phyloP scores from a whole-genome alignment of 2,113 vertebrate genomes.

The Sphyrna mokarran region DNA sequence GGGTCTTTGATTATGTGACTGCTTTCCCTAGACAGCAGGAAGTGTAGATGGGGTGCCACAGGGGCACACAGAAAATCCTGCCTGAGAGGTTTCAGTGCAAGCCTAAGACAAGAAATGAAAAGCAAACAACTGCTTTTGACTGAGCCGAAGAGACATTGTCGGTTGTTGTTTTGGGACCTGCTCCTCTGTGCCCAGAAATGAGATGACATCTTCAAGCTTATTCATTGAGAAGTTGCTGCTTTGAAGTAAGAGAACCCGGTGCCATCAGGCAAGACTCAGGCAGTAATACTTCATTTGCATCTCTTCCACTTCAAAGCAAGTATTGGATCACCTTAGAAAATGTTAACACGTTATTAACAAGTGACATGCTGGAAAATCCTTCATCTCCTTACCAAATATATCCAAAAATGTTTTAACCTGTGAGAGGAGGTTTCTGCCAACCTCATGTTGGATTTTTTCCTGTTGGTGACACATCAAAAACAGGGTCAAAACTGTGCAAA shows the following conservation, averaged over 20 bases:
- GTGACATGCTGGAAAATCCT: not conserved
- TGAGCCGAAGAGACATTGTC: not conserved
- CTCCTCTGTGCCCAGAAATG: not conserved
- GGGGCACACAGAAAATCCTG: too few species aligned
- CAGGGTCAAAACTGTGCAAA: not conserved
- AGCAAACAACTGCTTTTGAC: not conserved
- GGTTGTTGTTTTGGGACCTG: not conserved
- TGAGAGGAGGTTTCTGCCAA: not conserved
- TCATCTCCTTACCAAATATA: not conserved
- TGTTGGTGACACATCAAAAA: not conserved
- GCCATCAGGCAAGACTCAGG: not conserved
- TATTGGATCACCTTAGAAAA: not conserved
- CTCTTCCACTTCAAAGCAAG: not conserved
- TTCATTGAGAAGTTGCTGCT: constrained; percentile 15
- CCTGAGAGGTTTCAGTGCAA: not conserved
- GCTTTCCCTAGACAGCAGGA: too few species aligned
- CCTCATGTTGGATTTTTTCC: not conserved
- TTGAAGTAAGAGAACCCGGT: not conserved
- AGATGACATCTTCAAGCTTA: not conserved
- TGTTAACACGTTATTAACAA: not conserved
- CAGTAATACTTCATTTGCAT: not conserved
- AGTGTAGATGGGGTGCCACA: too few species aligned
- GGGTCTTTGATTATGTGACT: too few species aligned
- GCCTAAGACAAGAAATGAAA: not conserved
- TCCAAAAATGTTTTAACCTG: not conserved